Conservation (phyloP, 2,113 vertebrate species). For the Ginglymostoma cirratum region DNA sequence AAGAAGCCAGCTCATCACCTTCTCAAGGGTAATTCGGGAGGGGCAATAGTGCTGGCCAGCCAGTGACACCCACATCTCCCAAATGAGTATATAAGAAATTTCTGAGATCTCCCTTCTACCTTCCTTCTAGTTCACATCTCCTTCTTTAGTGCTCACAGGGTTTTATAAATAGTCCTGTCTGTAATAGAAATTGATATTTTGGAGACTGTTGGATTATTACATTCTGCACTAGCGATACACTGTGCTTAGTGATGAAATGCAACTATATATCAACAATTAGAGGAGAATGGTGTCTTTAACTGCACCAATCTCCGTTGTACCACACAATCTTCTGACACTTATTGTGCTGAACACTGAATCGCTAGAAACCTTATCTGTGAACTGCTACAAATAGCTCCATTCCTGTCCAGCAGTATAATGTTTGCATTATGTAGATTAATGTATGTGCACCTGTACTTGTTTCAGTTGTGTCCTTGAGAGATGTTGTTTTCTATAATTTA, state of each 20-base stretch:
- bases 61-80: no score
- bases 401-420: neutral
- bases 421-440: conserved; percentile 14
- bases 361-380: neutral
- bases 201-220: neutral
- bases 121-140: neutral
- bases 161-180: neutral
- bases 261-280: neutral
- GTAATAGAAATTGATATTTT: neutral
- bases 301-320: neutral
- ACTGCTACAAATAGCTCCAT: neutral
- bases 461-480: neutral
- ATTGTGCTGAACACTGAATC: conserved; percentile 28
- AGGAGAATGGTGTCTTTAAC: neutral
- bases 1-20: no score
- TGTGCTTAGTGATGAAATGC: neutral
- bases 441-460: neutral
- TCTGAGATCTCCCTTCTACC: neutral
- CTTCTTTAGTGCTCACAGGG: neutral
- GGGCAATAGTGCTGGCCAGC: no score
- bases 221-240: neutral
- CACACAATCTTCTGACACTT: conserved; percentile 8
- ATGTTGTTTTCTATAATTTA: neutral
- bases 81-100: no score
- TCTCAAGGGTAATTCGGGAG: no score